phyloP scores from a whole-genome alignment of 2,113 vertebrate species.

The Tragelaphus imberbis region DNA sequence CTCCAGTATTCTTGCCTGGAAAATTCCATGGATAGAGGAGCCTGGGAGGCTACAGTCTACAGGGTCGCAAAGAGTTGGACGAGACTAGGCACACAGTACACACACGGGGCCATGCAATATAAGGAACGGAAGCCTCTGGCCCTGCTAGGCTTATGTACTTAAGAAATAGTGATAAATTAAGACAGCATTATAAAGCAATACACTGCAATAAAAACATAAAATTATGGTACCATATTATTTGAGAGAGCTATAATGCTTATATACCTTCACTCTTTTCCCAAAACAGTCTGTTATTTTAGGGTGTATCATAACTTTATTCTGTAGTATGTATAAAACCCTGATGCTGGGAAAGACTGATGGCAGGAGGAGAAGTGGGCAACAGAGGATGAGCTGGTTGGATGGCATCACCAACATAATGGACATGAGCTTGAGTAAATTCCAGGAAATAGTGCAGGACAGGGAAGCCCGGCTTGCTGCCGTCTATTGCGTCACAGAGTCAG shows the following conservation, averaged over 20 bases:
- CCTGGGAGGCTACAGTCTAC: not conserved
- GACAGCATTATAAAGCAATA: not conserved
- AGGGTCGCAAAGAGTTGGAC: fast-evolving
- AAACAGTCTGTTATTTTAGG: not conserved
- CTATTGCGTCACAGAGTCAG: not conserved
- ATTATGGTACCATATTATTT: not conserved
- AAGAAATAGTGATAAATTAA: not conserved
- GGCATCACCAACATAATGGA: not conserved
- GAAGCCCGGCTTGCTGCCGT: not conserved
- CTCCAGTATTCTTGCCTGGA: not conserved
- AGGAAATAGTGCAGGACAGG: not conserved
- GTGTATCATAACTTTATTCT: not conserved
- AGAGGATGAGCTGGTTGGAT: not conserved
- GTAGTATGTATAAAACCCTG: not conserved
- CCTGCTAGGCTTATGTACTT: not conserved
- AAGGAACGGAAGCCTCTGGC: not conserved
- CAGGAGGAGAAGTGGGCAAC: not conserved
- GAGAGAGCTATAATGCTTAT: not conserved
- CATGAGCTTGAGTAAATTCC: not conserved
- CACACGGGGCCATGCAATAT: not conserved
- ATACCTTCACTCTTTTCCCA: not conserved
- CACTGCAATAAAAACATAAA: not conserved
- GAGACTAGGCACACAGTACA: fast-evolving
- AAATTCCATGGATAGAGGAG: not conserved
- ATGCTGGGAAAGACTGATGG: not conserved